phyloP scores from a whole-genome alignment of 2,797 vertebrate species.

The Anniella stebbinsi region DNA sequence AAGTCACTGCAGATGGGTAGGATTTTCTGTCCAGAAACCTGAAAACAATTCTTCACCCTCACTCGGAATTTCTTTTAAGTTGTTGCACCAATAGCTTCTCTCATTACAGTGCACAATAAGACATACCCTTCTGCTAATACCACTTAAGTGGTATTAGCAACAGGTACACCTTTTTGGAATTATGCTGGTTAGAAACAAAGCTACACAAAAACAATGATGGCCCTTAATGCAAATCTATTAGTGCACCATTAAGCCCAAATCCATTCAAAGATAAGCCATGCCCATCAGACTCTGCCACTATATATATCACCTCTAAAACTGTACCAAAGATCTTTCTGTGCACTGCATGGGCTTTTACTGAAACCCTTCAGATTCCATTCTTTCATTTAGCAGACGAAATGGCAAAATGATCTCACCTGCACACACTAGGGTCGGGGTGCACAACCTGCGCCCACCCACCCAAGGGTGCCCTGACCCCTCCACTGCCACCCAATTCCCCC shows the following conservation, averaged over 20 bases:
- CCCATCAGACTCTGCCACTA: not conserved
- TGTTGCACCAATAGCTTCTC: not conserved
- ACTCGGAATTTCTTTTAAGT: not conserved
- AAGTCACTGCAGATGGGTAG: not conserved
- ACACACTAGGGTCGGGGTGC: not conserved
- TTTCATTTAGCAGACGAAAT: not conserved
- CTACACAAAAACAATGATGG: not conserved
- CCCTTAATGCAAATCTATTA: not conserved
- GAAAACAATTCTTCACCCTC: not conserved
- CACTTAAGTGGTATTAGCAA: not conserved
- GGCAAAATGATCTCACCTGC: not conserved
- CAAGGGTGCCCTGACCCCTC: no score
- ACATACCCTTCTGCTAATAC: not conserved
- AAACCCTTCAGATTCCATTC: not conserved
- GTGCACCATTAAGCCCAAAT: not conserved
- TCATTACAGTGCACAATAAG: not conserved
- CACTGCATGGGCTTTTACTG: not conserved
- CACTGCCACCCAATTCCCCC: no score
- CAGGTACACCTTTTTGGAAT: not conserved
- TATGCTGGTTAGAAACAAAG: not conserved
- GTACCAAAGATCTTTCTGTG: not conserved
- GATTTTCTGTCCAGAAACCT: not conserved
- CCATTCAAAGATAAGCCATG: not conserved
- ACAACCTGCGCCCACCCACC: not conserved
- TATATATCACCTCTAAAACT: not conserved